These are phyloP conservation scores for Nomada lathburiana DNA, from an alignment of 2,888 invertebrate species.

Conservation along the genomic window DNA sequence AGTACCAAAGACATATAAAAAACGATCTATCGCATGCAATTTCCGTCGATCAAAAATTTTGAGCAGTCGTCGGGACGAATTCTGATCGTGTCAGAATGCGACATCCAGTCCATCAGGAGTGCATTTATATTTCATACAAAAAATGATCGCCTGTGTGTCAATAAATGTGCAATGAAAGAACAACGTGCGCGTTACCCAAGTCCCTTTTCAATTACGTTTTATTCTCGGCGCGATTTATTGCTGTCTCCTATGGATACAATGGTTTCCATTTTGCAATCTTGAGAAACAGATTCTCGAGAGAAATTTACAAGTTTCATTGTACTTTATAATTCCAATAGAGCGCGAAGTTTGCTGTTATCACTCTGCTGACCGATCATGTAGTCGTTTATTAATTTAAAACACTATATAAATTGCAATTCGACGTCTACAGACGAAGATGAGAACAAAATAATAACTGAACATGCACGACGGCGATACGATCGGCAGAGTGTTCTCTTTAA, in stretches of 20 bases:
- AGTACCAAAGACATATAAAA: conserved; percentile 71
- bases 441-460: too few relatives aligned
- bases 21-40: conserved; percentile 27
- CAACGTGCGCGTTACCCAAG: conserved; percentile 51
- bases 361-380: background rate
- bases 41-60: conserved; percentile 27
- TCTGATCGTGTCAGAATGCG: conserved; percentile 1
- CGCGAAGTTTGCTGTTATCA: background rate
- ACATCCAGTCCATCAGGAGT: conserved; percentile 7
- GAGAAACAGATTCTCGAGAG: conserved; percentile 16
- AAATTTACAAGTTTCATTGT: conserved; percentile 18
- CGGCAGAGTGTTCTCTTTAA: background rate
- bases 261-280: background rate
- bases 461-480: background rate
- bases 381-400: background rate
- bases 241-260: conserved; percentile 41
- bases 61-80: conserved; percentile 48
- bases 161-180: conserved; percentile 47
- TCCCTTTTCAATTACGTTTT: conserved; percentile 32
- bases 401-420: background rate
- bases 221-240: conserved; percentile 37
- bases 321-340: background rate
- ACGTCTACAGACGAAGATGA: background rate
- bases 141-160: conserved; percentile 38
- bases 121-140: conserved; percentile 16